phyloP scores from a whole-genome alignment of 2,797 vertebrate genomes.

The Heliangelus exortis region DNA sequence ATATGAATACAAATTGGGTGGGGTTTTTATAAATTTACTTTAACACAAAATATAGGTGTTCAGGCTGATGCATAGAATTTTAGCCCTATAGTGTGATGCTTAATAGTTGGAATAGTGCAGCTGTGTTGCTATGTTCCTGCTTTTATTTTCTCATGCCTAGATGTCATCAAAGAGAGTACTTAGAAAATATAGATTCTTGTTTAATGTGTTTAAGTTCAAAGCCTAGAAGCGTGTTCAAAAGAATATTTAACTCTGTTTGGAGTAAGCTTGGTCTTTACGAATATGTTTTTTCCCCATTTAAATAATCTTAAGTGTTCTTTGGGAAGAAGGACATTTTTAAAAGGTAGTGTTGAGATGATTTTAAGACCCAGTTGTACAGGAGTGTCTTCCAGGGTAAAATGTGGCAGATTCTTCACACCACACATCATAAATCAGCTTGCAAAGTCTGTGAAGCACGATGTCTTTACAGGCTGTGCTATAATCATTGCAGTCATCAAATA shows the following conservation, averaged over 20 bases:
- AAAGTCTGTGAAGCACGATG: fast-evolving
- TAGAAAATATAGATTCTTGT: not conserved
- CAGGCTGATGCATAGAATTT: not conserved
- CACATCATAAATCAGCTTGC: not conserved
- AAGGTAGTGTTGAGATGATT: not conserved
- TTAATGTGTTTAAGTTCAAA: not conserved
- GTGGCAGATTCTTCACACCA: not conserved
- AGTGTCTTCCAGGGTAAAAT: not conserved
- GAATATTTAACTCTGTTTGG: not conserved
- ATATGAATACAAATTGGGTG: fast-evolving
- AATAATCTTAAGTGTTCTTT: not conserved
- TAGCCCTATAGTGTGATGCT: not conserved
- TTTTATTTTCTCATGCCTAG: not conserved
- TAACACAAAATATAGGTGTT: not conserved
- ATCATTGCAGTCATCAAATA: not conserved
- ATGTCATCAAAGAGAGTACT: not conserved
- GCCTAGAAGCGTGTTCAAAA: not conserved
- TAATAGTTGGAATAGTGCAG: not conserved
- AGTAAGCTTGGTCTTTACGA: not conserved
- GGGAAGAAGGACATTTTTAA: not conserved
- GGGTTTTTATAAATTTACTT: not conserved
- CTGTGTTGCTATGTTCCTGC: not conserved
- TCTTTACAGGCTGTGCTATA: not conserved
- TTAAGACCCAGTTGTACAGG: not conserved
- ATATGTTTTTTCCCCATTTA: not conserved